phyloP scores from a whole-genome alignment of 2,797 vertebrate species.

The Syndactyla subalaris region DNA sequence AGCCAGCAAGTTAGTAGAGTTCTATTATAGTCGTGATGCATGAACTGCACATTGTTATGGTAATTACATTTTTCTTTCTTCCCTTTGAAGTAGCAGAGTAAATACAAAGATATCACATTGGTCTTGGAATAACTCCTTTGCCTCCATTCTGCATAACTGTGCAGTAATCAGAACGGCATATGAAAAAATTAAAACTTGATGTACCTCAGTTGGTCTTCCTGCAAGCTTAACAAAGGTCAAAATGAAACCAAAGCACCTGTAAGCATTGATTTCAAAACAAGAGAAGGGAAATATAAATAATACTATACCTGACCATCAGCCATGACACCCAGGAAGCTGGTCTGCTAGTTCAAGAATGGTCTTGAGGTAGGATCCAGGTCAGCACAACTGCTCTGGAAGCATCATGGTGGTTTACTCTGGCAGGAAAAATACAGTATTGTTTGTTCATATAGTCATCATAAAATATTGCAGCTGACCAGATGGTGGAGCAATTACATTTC shows the following conservation, averaged over 20 bases:
- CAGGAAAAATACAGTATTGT: not conserved
- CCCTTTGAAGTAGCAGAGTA: conserved; percentile 51
- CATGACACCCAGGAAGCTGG: not conserved
- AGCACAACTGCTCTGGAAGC: not conserved
- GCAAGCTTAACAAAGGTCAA: not conserved
- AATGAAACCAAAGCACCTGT: not conserved
- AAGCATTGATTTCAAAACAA: not conserved
- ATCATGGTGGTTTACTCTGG: not conserved
- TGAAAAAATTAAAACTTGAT: not conserved
- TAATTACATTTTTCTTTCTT: conserved; percentile 43
- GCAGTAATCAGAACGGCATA: not conserved
- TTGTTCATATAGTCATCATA: conserved; percentile 65
- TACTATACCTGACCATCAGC: not conserved
- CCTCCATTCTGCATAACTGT: not conserved
- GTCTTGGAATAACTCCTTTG: conserved; percentile 26
- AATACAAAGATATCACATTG: conserved; percentile 44
- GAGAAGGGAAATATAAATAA: not conserved
- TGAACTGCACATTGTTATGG: conserved; percentile 63
- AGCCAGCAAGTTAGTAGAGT: conserved; percentile 52
- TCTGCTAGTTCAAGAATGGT: not conserved
- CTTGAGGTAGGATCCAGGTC: not conserved
- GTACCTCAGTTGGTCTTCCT: not conserved
- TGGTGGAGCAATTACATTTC: conserved; percentile 84
- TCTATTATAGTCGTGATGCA: conserved; percentile 59
- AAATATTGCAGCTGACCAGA: conserved; percentile 81